Conservation (phyloP, 2,888 invertebrate species). For the Kryphioiulus occultus region DNA sequence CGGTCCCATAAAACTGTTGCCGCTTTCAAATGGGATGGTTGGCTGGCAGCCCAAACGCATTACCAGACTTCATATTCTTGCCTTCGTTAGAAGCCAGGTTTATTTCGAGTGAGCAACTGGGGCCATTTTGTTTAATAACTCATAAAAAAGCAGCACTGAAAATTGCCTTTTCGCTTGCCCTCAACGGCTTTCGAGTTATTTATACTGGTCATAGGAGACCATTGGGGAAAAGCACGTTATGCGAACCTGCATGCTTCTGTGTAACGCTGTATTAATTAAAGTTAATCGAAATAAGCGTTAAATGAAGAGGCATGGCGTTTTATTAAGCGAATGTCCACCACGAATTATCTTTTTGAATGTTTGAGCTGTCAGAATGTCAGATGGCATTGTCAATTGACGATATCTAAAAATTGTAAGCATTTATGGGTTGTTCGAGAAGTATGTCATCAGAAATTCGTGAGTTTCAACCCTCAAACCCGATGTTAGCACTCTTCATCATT, state of each 20-base stretch:
- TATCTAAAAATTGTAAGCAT: too few species aligned
- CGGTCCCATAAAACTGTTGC: constrained; percentile 29
- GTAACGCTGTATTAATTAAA: neutral
- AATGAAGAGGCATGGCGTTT: neutral
- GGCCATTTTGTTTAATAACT: constrained; percentile 27
- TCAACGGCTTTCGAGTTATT: neutral
- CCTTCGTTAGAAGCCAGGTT: neutral
- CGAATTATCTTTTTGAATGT: neutral
- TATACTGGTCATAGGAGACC: neutral
- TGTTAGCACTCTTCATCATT: too few species aligned
- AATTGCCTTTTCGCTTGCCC: neutral
- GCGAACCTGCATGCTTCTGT: neutral
- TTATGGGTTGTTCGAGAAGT: too few species aligned
- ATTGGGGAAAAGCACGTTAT: neutral
- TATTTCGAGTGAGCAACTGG: constrained; percentile 18
- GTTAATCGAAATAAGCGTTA: too few species aligned
- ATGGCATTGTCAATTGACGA: too few species aligned
- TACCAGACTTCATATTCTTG: neutral
- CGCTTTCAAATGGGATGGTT: neutral
- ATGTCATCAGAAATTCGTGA: neutral
- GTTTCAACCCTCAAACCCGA: too few species aligned
- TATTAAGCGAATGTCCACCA: too few species aligned
- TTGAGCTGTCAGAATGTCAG: neutral
- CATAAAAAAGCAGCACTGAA: neutral
- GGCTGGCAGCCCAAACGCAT: neutral